phyloP scores from a whole-genome alignment of 2,797 vertebrate species.

The Molossus alvarezi region DNA sequence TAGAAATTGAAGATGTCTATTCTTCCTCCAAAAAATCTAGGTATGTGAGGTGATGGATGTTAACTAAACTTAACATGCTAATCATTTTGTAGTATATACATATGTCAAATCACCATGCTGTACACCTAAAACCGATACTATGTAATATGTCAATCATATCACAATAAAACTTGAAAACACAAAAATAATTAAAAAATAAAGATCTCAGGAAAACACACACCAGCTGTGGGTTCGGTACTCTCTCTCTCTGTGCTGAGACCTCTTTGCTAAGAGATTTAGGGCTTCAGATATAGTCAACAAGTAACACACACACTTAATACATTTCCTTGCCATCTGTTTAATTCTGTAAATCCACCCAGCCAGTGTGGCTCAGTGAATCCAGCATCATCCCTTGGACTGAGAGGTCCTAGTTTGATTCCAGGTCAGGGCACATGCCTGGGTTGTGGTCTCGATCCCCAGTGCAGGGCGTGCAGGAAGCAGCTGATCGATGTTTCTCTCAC shows the following conservation, averaged over 20 bases:
- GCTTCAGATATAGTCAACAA: constrained; percentile 32
- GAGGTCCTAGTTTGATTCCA: too few relatives aligned
- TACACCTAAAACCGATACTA: constrained; percentile 11
- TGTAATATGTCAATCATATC: background rate
- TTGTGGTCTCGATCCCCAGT: too few relatives aligned
- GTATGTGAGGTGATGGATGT: background rate
- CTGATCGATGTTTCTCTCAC: too few relatives aligned
- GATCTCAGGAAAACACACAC: background rate
- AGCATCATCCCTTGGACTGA: too few relatives aligned
- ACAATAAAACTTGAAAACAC: background rate
- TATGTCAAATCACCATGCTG: background rate
- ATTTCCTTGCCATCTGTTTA: constrained; percentile 10
- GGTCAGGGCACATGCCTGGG: too few relatives aligned
- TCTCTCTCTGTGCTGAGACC: background rate
- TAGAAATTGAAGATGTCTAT: constrained; percentile 10
- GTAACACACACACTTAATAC: background rate
- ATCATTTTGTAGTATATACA: background rate
- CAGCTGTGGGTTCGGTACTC: background rate
- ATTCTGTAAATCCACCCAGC: constrained; percentile 4
- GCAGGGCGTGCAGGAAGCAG: too few relatives aligned
- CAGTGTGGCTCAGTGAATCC: too few relatives aligned
- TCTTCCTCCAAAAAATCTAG: constrained; percentile 2
- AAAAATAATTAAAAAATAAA: background rate
- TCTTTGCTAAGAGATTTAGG: constrained; percentile 34
- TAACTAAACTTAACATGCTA: background rate